Conservation (phyloP, 2,888 invertebrate species). For the Cryptophagus acutangulus region DNA sequence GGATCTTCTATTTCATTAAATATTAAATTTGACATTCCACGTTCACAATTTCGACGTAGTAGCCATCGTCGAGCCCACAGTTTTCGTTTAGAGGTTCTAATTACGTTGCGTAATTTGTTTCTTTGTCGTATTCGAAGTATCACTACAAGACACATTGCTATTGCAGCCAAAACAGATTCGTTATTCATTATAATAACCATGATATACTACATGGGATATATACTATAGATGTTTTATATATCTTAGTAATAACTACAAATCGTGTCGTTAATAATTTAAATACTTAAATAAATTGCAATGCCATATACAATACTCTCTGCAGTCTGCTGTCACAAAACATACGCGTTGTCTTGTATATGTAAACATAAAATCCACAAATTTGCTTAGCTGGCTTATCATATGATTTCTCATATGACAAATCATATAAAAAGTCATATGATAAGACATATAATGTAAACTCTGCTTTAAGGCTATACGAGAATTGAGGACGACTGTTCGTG, state of each 20-base stretch:
- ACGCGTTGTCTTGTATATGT: background rate
- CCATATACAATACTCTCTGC: no score
- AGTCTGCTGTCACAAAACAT: background rate
- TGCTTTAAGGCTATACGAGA: no score
- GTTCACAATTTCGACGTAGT: constrained; percentile 9
- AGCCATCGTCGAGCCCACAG: constrained; percentile 9
- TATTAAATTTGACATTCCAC: constrained; percentile 9
- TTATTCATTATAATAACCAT: background rate
- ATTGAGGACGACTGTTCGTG: no score
- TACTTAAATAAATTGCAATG: no score
- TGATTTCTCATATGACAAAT: no score
- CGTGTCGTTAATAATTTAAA: no score
- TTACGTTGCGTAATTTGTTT: background rate
- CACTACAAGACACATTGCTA: constrained; percentile 1
- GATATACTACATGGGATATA: no score
- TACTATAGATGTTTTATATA: no score
- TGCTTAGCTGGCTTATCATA: no score
- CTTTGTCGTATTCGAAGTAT: background rate
- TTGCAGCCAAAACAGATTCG: background rate
- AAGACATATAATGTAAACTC: background rate
- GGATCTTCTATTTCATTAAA: constrained; percentile 10
- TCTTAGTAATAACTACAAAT: no score
- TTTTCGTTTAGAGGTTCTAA: background rate
- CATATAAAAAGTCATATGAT: no score
- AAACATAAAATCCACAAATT: no score